phyloP scores from a whole-genome alignment of 2,797 vertebrate species.

The Thripadectes ignobilis region DNA sequence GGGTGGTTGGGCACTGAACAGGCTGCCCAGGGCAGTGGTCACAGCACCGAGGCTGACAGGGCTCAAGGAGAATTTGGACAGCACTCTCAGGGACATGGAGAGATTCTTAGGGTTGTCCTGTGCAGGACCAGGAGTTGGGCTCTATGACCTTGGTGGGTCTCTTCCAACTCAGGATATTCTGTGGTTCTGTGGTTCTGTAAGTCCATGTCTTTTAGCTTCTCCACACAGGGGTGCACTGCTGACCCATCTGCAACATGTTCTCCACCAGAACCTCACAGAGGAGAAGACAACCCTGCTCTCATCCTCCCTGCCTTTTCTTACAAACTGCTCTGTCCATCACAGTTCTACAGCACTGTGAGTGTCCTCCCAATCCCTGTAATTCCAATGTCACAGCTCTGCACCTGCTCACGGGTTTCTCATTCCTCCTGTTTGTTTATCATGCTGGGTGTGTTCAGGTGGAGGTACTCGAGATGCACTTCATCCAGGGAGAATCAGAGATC shows the following conservation, averaged over 20 bases:
- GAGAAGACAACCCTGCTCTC: neutral
- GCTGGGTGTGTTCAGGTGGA: neutral
- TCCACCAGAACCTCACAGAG: neutral
- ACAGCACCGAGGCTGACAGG: neutral
- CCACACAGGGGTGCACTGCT: neutral
- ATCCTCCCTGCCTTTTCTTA: neutral
- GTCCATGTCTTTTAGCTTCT: neutral
- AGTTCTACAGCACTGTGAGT: fast-evolving
- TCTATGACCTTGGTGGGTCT: fast-evolving
- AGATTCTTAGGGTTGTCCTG: neutral
- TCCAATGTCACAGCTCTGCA: neutral
- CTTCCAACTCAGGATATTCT: neutral
- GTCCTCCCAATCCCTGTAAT: neutral
- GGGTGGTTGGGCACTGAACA: neutral
- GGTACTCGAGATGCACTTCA: fast-evolving
- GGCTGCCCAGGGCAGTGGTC: neutral
- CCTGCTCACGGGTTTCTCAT: neutral
- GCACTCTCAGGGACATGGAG: neutral
- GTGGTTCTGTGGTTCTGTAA: neutral
- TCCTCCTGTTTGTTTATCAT: neutral
- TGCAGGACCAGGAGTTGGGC: neutral
- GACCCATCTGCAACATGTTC: neutral
- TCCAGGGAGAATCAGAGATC: neutral
- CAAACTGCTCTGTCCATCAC: neutral
- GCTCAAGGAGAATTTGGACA: neutral